These are phyloP conservation scores for Macrotus californicus DNA, from an alignment of 2,113 vertebrate species.

Conservation along the genomic window DNA sequence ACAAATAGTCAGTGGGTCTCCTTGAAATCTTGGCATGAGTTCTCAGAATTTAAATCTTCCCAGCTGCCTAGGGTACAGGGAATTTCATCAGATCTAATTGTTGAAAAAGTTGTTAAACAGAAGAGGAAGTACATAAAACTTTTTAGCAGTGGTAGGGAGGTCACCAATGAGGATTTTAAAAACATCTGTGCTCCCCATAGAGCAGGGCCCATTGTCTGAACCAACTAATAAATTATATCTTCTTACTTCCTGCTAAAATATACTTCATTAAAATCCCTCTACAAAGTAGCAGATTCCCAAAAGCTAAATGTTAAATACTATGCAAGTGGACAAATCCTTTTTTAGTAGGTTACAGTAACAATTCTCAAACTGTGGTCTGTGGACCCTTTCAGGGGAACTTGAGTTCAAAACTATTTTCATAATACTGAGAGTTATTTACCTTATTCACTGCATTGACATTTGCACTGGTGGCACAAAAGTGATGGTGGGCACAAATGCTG, in stretches of 20 bases:
- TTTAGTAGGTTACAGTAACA: neutral
- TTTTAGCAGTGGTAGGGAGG: neutral
- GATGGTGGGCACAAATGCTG: neutral
- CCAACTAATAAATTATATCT: neutral
- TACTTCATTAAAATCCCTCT: neutral
- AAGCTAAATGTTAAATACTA: neutral
- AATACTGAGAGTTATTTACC: neutral
- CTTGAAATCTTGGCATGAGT: neutral
- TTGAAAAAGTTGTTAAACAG: neutral
- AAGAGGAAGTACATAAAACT: neutral
- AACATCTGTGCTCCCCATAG: neutral
- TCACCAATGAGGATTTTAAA: slow-evolving; percentile 6
- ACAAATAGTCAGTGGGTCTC: neutral
- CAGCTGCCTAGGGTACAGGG: neutral
- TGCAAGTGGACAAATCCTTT: neutral
- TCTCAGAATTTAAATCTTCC: slow-evolving; percentile 12
- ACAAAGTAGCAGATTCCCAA: neutral
- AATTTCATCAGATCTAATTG: neutral
- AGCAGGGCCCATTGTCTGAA: neutral
- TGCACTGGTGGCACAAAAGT: neutral
- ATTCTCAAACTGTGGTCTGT: neutral
- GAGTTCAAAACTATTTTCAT: neutral
- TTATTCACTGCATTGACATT: neutral
- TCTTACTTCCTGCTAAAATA: neutral
- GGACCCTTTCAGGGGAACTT: neutral